phyloP scores from a whole-genome alignment of 2,888 invertebrate genomes.

The Halictus quadricinctus region DNA sequence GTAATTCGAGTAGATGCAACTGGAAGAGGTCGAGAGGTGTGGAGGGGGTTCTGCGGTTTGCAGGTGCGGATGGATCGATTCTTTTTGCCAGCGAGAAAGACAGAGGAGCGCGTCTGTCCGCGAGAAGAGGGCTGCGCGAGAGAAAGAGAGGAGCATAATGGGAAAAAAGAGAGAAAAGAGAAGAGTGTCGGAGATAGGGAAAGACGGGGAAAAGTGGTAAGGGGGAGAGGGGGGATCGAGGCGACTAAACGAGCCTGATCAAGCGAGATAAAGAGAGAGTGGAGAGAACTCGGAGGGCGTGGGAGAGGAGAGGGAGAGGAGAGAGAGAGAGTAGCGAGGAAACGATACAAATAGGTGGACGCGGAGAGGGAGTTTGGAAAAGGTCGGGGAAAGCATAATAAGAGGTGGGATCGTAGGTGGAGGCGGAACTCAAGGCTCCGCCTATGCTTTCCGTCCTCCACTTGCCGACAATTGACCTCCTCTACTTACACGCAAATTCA shows the following conservation, averaged over 20 bases:
- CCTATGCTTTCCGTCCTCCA: constrained; percentile 69
- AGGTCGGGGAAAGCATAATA: constrained; percentile 62
- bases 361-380: constrained; percentile 48
- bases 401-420: constrained; percentile 76
- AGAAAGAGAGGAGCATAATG: constrained; percentile 10
- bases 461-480: constrained; percentile 53
- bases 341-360: constrained; percentile 1
- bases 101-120: background rate
- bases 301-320: background rate
- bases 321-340: background rate
- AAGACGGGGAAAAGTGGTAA: background rate
- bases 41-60: constrained; percentile 45
- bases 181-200: background rate
- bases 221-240: background rate
- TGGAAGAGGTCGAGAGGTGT: constrained; percentile 1
- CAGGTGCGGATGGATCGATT: constrained; percentile 57
- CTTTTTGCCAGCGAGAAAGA: constrained; percentile 13
- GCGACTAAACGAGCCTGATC: constrained; percentile 36
- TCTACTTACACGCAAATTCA: constrained; percentile 58
- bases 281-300: constrained; percentile 7
- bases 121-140: background rate
- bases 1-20: constrained; percentile 42
- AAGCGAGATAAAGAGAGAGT: constrained; percentile 19
- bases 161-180: constrained; percentile 1
- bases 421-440: constrained; percentile 74